These are phyloP conservation scores for Coturnix japonica DNA, from an alignment of 2,113 vertebrate genomes.

Conservation along the genomic window DNA sequence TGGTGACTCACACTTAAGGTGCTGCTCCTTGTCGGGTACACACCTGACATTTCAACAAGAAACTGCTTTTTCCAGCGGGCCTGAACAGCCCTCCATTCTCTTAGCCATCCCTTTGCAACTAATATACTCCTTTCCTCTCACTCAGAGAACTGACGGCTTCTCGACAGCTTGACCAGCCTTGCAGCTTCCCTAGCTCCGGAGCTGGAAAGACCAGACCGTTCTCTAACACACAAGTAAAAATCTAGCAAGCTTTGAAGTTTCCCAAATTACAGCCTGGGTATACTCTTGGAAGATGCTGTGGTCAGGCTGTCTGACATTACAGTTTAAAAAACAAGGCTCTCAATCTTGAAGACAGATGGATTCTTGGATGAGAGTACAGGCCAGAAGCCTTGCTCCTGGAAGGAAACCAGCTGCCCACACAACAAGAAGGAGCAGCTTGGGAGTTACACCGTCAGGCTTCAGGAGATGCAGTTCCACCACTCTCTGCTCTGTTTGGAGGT, in stretches of 20 bases:
- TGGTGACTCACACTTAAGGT: constrained; percentile 48
- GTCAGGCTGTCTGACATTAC: constrained; percentile 38
- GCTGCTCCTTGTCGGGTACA: constrained; percentile 20
- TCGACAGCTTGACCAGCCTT: background rate
- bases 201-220: background rate
- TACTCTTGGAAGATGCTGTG: constrained; percentile 44
- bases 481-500: background rate
- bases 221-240: constrained; percentile 27
- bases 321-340: constrained; percentile 50
- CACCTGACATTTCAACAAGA: constrained; percentile 52
- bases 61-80: constrained; percentile 6
- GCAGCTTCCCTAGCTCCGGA: background rate
- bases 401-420: constrained; percentile 54
- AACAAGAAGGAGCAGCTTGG: constrained; percentile 9
- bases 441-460: background rate
- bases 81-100: background rate
- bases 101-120: background rate
- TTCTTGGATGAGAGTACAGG: constrained; percentile 28
- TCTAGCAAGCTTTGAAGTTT: constrained; percentile 47
- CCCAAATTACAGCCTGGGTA: constrained; percentile 45
- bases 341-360: constrained; percentile 57
- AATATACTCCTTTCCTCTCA: background rate
- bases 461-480: background rate
- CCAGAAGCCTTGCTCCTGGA: constrained; percentile 26
- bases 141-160: background rate